Evolutionary conservation across 2,113 vertebrate species (phyloP).

Genomic region (Zosterops lateralis): DNA sequence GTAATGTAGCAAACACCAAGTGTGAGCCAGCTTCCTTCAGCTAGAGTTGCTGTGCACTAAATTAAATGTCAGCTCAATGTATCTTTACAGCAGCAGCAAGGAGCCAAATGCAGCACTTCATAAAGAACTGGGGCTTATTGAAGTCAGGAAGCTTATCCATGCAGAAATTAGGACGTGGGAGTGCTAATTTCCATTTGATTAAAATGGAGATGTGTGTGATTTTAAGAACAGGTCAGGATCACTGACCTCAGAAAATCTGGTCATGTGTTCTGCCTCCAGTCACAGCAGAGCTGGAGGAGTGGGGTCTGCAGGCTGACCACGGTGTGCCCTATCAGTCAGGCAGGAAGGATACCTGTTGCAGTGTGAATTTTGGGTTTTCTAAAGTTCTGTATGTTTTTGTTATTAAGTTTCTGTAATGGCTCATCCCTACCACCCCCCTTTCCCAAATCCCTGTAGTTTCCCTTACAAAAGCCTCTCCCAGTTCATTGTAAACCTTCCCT

Average conservation of each 20-base stretch:
- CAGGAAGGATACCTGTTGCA: not conserved
- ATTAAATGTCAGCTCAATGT: not conserved
- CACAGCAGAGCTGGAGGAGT: not conserved
- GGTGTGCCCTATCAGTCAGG: not conserved
- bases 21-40: not conserved
- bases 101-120: conserved; percentile 23
- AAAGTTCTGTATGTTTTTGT: too few relatives aligned
- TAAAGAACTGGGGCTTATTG: not conserved
- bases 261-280: not conserved
- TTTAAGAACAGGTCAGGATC: not conserved
- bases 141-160: not conserved
- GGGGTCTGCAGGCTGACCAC: not conserved
- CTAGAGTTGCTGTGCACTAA: not conserved
- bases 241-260: not conserved
- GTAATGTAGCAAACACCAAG: not conserved
- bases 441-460: too few relatives aligned
- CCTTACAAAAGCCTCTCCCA: too few relatives aligned
- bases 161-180: not conserved
- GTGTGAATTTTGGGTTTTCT: too few relatives aligned
- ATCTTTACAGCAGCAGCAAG: not conserved
- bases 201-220: not conserved
- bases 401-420: too few relatives aligned
- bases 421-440: too few relatives aligned
- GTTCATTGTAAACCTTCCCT: too few relatives aligned
- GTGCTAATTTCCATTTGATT: conserved; percentile 28